phyloP scores from a whole-genome alignment of 2,797 vertebrate species.

The Brachyrhaphis roseni region DNA sequence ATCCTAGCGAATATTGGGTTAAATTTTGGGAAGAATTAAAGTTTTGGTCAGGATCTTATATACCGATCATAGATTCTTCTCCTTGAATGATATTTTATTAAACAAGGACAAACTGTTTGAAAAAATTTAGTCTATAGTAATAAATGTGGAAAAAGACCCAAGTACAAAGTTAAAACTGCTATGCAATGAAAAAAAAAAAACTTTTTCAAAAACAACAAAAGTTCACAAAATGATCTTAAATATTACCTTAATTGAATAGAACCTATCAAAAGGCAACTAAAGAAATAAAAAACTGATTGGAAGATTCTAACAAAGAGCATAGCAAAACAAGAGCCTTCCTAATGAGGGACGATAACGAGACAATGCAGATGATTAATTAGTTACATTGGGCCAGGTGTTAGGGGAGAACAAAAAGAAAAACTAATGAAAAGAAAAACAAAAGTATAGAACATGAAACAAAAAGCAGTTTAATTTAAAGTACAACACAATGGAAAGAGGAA shows the following conservation, averaged over 20 bases:
- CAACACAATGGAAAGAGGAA: neutral
- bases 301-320: neutral
- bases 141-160: neutral
- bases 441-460: neutral
- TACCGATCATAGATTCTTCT: neutral
- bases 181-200: neutral
- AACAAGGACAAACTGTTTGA: neutral
- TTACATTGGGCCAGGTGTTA: neutral
- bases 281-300: neutral
- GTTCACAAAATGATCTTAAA: neutral
- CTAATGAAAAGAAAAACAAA: slow-evolving; percentile 1
- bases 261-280: neutral
- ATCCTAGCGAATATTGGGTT: neutral
- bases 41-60: neutral
- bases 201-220: neutral
- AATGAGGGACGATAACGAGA: neutral
- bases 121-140: neutral
- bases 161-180: neutral
- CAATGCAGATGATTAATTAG: neutral
- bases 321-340: neutral
- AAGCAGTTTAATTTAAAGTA: neutral
- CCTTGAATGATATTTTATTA: neutral
- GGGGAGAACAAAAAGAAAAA: neutral
- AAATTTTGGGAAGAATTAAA: neutral
- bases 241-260: neutral